Base-by-base conservation (phyloP, 2,797 vertebrate genomes). In the Dallia pectoralis region DNA sequence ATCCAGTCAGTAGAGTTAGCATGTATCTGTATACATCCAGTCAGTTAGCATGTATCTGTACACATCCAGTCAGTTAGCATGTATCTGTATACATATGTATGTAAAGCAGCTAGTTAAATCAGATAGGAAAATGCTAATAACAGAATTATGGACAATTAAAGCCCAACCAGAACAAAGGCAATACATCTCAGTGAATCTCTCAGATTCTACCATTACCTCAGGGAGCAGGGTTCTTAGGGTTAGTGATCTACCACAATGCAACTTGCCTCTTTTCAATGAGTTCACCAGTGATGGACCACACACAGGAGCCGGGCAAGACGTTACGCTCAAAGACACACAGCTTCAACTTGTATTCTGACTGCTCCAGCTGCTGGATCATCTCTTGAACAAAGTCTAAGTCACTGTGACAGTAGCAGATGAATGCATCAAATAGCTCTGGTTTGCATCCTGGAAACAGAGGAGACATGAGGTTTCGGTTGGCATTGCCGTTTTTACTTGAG, bases 261-360 rank as follows among this genome's bases (percentile, higher is more conserved):
- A 53, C 74, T 69, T 25, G 92, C 98, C 98, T 95, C 78, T 77
- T 96, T 82, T 99, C 97, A 56, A 99, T 99, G 30, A 99, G 97
- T 25, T 99, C 97, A 47, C 97, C 96, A 0, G 96, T 94, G 87
- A 99, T 98, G 87, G 95, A 95, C 96, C 96, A 99, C 65, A 99
- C 93, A 1, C 97, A 99, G 0, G 95, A 89, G 64, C 98, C 98
- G 0, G 98, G 98, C 70, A 99, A 92, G 70, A 99, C 98, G 0
- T 99, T 95, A 3, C 98, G 92, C 81, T 99, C 98, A 1, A 98
- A 98, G 22, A 99, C 97, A 16, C 98, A 99, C 75, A 99, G 88
- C 79, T 98, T 99, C 86, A 99, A 90, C 64, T 84, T 95, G 88
- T 89, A 86, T 0, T 95, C 86, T 0, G 95, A 95, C 86, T 98